Evolutionary conservation across 1,140 invertebrate genomes (phyloP).

Genomic region (Nymphalis io): DNA sequence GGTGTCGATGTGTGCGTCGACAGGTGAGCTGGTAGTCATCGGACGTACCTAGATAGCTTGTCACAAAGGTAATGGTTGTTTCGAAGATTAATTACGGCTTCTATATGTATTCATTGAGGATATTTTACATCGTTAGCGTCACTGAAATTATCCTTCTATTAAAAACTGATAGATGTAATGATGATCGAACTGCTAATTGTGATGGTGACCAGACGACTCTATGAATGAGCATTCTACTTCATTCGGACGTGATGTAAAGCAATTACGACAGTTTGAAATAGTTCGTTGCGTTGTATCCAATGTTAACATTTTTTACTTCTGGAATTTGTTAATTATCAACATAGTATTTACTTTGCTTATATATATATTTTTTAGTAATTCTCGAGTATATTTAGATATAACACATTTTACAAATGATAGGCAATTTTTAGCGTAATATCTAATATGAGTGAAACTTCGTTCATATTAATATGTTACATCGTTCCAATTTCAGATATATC

Average conservation of each 20-base stretch:
- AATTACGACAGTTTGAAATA: neutral
- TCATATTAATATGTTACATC: conserved; percentile 31
- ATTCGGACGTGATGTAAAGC: neutral
- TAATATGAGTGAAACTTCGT: neutral
- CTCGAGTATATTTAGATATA: neutral
- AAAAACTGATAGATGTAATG: conserved; percentile 17
- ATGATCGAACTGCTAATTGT: conserved; percentile 11
- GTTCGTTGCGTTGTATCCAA: neutral
- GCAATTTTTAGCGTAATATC: neutral
- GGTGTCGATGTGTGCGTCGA: conserved; percentile 13
- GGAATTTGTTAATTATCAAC: no score
- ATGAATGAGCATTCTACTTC: neutral
- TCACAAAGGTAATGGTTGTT: conserved; percentile 29
- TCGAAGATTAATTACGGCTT: conserved; percentile 25
- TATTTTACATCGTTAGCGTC: conserved; percentile 26
- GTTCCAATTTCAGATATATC: conserved; percentile 28
- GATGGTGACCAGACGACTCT: neutral
- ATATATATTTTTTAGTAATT: neutral
- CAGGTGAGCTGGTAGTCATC: conserved; percentile 11
- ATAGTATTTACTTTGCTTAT: no score
- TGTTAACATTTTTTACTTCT: neutral
- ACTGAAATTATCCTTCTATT: conserved; percentile 15
- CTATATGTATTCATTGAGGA: conserved; percentile 23
- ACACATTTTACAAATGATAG: neutral
- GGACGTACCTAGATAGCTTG: conserved; percentile 14